Evolutionary conservation across 2,888 invertebrate species (phyloP).

Genomic region (Catotricha subobsoleta): DNA sequence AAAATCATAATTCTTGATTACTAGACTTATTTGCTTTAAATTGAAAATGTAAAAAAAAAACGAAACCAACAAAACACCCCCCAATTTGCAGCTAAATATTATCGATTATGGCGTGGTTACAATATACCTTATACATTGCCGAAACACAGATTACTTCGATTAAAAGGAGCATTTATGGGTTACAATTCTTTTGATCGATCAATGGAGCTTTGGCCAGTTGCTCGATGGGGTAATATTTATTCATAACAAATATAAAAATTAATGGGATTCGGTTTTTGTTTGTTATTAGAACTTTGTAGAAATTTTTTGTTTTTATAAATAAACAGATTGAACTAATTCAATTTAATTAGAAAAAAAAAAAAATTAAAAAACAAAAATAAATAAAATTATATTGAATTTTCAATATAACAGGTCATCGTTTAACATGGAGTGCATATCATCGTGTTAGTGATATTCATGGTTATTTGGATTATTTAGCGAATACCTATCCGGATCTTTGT

Average conservation of each 20-base stretch:
- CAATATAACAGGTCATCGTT: constrained; percentile 29
- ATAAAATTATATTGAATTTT: no score
- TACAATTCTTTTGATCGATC: constrained; percentile 36
- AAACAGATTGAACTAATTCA: no score
- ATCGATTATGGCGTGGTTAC: constrained; percentile 5
- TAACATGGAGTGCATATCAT: constrained; percentile 67
- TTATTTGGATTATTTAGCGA: constrained; percentile 52
- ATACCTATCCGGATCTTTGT: constrained; percentile 52
- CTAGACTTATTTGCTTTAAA: neutral
- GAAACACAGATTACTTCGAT: constrained; percentile 1
- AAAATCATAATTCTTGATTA: no score
- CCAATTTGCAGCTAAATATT: constrained; percentile 6
- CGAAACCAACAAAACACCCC: no score
- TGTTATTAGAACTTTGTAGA: no score
- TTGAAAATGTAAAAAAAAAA: neutral
- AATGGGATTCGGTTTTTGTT: no score
- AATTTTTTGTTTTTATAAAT: no score
- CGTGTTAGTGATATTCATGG: constrained; percentile 47
- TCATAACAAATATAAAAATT: no score
- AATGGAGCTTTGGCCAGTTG: constrained; percentile 40
- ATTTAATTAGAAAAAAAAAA: no score
- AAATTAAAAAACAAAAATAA: no score
- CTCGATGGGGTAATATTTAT: constrained; percentile 36
- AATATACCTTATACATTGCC: constrained; percentile 1
- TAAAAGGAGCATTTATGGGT: constrained; percentile 33